Evolutionary conservation across 2,113 vertebrate genomes (phyloP), one percentile per base, ranked within the genome.

Genomic region (Noturus placidus): DNA sequence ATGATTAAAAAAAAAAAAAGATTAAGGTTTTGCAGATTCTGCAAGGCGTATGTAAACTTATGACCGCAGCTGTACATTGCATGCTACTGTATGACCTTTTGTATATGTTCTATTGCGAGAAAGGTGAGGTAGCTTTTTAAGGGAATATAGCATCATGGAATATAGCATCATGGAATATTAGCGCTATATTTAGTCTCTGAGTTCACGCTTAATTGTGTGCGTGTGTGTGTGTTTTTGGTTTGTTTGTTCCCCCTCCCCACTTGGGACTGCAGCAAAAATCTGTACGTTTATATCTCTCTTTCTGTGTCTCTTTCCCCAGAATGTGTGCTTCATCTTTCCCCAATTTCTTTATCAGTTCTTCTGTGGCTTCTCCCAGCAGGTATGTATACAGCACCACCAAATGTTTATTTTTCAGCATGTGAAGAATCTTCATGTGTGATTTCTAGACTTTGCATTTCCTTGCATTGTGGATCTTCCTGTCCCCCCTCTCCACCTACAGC

Each of bases 311-410:
- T 87, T 56, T 84, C 33, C 83, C 61, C 96, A 99, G 98, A 99
- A 99, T 86, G 97, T 99, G 90, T 98, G 97, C 93, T 99, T 99
- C 95, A 99, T 99, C 91, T 99, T 99, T 93, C 98, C 98, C 70
- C 98, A 99, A 95, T 99, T 99, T 95, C 96, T 99, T 57, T 99
- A 99, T 95, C 98, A 99, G 95, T 99, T 99, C 95, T 99, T 99
- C 95, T 99, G 98, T 92, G 98, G 98, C 85, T 99, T 99, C 94
- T 99, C 98, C 81, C 98, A 99, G 89, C 98, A 99, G 97, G 98
- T 99, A 91, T 83, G 91, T 96, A 59, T 25, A 84, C 82, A 50
- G 5, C 46, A 80, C 1, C 79, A 7, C 4, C 2, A 9, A 0
- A 69, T 27, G 17, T 22, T 17, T 25, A 20, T 22, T 38, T 22